Evolutionary conservation across 2,888 invertebrate genomes (phyloP), one percentile per base, ranked within the genome.

Genomic region (Ornithoptera priamus): DNA sequence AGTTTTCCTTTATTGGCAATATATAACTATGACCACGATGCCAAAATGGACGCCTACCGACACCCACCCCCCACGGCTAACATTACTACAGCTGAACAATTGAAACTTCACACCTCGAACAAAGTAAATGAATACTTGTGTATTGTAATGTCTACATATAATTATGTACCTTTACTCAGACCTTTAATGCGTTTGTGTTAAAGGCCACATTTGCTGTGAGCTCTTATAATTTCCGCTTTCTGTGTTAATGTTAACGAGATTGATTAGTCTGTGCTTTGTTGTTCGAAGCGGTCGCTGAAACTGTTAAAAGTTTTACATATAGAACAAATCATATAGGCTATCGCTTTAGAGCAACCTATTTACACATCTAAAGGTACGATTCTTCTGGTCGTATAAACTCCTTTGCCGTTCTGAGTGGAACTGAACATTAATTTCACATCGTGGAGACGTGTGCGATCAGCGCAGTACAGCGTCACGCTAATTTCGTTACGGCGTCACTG

Each of bases 81-180:
- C 87, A 85, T 87, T 87, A 83, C 87, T 88, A 81, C 75, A 78
- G 73, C 72, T 80, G 79, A 83, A 84, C 83, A 85, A 72, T 74
- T 72, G 63, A 15, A 53, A 57, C 70, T 64, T 68, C 65, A 67
- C 68, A 63, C 53, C n/a, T 20, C n/a, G 0, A 20, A 56, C n/a
- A 20, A 56, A 56, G 4, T 6, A 18, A 53, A 53, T 12, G 18
- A 18, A 10, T 56, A 20, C 20, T 56, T 56, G 18, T 56, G 56
- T 56, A 56, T 20, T 53, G 56, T 10, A 56, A 20, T 56, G 20
- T 56, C 15, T 56, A 56, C 20, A 20, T 56, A 56, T 56, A 10
- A 56, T 20, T 56, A 56, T 20, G 20, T 56, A 56, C 5, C 56
- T 56, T n/a, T 4, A 3, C 46, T 46, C 46, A 46, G 12, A 46